Base-by-base conservation (phyloP, 2,888 invertebrate genomes). In the Dusona sp. region DNA sequence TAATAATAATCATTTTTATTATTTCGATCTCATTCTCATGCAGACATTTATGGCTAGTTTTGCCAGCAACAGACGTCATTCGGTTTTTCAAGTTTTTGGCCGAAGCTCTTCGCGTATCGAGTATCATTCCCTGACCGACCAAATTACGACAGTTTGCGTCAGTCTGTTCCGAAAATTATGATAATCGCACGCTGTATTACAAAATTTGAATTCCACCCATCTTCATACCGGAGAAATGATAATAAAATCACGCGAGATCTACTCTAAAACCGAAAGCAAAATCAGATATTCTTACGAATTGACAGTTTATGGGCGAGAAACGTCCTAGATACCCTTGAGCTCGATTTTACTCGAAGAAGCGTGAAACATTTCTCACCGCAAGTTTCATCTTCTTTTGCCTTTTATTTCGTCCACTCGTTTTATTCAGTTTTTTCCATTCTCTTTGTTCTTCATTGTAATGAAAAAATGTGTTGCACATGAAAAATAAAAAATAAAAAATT, bases 221-320 rank as follows among this genome's bases (percentile, higher is more conserved):
- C 22, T 25, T 19, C 70, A 9, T 13, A 70, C 29, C 36, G 19
- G 42, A 33, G 22, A 70, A 36, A 64, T 48, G 64, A 51, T 79
- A 36, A 51, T 79, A 36, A 54, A 73, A 73, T 61, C 61, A 38
- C 38, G 42, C 3, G 54, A 61, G 19, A 61, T 42, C 42, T 54
- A 38, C 33, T 78, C 38, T 38, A 57, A 42, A 77, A 79, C 22
- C 25, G 54, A 68, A 79, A 79, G 57, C 42, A 45, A 48, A 54
- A 61, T 29, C 48, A n/a, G 19, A 70, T 79, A 83, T 64, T 87
- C 88, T 88, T 89, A 88, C 89, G 82, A 88, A 90, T 87, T 88
- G 88, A 87, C 87, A 88, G 84, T 89, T 89, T 88, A 88, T 88
- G 83, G 84, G 86, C 89, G 83, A 86, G 88, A 88, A 88, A 88